These are phyloP conservation scores for Siniperca chuatsi DNA, from an alignment of 2,113 vertebrate genomes.

Conservation along the genomic window DNA sequence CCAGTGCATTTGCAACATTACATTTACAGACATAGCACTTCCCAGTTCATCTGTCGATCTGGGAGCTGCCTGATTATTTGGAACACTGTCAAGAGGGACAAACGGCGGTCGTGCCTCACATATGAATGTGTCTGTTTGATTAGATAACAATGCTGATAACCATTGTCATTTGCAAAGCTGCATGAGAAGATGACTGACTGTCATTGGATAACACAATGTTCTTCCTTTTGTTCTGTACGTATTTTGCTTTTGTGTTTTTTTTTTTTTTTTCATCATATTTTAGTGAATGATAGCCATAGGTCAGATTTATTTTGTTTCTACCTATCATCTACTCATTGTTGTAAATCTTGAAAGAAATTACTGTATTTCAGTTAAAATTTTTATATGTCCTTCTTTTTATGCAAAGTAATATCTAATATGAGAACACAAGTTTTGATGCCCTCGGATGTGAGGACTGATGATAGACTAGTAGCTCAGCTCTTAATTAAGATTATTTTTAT, in stretches of 20 bases:
- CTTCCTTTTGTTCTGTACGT: neutral
- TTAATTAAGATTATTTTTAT: conserved; percentile 46
- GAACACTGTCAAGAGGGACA: conserved; percentile 42
- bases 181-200: neutral
- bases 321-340: neutral
- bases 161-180: conserved; percentile 10
- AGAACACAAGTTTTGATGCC: neutral
- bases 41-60: conserved; percentile 39
- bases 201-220: neutral
- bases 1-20: neutral
- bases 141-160: conserved; percentile 49
- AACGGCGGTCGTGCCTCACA: conserved; percentile 47
- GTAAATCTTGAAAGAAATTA: neutral
- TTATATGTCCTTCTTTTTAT: neutral
- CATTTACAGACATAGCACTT: conserved; percentile 10
- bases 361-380: neutral
- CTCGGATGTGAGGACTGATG: neutral
- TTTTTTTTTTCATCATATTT: neutral
- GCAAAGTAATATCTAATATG: neutral
- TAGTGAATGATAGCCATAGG: too few species aligned
- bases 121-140: conserved; percentile 51
- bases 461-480: neutral
- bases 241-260: neutral
- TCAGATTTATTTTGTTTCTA: too few species aligned
- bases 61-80: conserved; percentile 35